These are phyloP conservation scores for Enteromius trimaculatus DNA, from an alignment of 2,797 vertebrate genomes.

Conservation along the genomic window DNA sequence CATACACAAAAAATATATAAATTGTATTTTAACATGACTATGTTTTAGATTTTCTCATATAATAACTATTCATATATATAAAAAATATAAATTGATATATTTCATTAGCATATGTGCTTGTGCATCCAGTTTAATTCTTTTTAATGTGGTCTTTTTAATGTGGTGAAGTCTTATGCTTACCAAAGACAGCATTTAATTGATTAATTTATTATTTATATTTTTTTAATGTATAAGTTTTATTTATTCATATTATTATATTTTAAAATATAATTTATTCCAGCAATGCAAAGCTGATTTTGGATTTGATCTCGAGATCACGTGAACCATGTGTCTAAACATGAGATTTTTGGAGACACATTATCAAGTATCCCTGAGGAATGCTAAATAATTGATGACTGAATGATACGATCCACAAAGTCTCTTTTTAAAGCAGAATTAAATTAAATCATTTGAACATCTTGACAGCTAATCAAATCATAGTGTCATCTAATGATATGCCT, in stretches of 20 bases:
- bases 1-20: too few relatives aligned
- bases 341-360: not conserved
- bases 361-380: not conserved
- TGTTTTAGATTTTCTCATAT: too few relatives aligned
- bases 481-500: not conserved
- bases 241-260: not conserved
- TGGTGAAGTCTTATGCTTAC: too few relatives aligned
- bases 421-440: not conserved
- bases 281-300: not conserved
- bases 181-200: too few relatives aligned
- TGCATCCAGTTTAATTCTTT: too few relatives aligned
- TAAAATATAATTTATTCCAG: not conserved
- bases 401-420: not conserved
- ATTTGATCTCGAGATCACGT: not conserved
- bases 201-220: too few relatives aligned
- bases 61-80: not conserved
- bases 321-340: not conserved
- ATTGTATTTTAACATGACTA: too few relatives aligned
- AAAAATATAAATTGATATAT: not conserved
- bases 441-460: not conserved
- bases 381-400: not conserved
- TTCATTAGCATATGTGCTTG: not conserved
- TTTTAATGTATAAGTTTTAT: not conserved
- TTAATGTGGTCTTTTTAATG: too few relatives aligned
- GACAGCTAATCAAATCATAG: not conserved